Percentiles rank a stretch among this genome's conserved stretches.
Evolutionary conservation across 2,888 invertebrate genomes (phyloP).

Genomic region (Patella depressa): DNA sequence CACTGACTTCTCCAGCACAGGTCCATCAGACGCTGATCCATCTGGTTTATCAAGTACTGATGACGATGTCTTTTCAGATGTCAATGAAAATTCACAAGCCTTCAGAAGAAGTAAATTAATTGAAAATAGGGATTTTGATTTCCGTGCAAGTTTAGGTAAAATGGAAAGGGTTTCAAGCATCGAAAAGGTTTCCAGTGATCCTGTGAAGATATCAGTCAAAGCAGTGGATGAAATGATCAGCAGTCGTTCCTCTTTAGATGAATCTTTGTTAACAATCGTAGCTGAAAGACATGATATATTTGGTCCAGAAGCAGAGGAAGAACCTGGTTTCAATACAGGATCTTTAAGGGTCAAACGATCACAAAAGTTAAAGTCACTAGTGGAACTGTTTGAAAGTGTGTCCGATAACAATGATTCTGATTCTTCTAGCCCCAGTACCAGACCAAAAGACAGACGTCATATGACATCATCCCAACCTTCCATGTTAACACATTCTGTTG

Average conservation of each 20-base stretch:
- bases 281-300: conserved; percentile 49
- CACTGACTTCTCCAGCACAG: conserved; percentile 33
- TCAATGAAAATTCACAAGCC: conserved; percentile 5
- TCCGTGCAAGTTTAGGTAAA: conserved; percentile 1
- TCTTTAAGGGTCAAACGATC: conserved; percentile 54
- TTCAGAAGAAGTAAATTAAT: conserved; percentile 17
- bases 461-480: conserved; percentile 28
- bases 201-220: conserved; percentile 19
- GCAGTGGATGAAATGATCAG: conserved; percentile 37
- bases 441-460: conserved; percentile 17
- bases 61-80: conserved; percentile 35
- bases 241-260: conserved; percentile 58
- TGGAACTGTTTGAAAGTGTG: conserved; percentile 59
- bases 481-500: conserved; percentile 13
- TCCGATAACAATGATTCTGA: conserved; percentile 41
- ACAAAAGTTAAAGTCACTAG: conserved; percentile 55
- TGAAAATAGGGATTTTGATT: conserved; percentile 8
- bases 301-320: conserved; percentile 31
- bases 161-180: background rate
- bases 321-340: conserved; percentile 46
- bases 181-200: background rate
- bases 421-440: conserved; percentile 34
- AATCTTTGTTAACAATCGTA: conserved; percentile 56
- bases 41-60: conserved; percentile 35
- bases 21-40: conserved; percentile 32